Base-by-base conservation (phyloP, 2,113 vertebrate genomes). In the Percopsis transmontana region DNA sequence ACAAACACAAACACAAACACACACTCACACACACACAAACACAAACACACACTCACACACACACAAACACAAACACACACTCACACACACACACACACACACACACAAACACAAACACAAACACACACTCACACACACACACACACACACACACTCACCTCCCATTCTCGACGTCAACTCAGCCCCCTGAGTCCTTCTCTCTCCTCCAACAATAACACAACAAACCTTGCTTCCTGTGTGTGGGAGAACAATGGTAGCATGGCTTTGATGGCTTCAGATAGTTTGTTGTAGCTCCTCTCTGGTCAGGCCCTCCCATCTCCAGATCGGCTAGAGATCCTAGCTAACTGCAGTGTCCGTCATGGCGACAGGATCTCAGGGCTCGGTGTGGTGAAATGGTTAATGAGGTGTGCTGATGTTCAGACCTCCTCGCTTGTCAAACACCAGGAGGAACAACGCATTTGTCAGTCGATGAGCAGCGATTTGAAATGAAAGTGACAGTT, bases 151-250 rank as follows among this genome's bases (percentile, higher is more conserved):
- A 64, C 62, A 47, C 80, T 50, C 62, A 52, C 53, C 33, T 13
- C 41, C 5, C 53, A 14, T 16, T 12, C 51, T 8, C 14, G 33
- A 41, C 44, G 66, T 61, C 41, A 41, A 59, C 56, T 58, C 65
- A 62, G 59, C 59, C 62, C 21, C 41, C 79, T 69, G 69, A 15
- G 51, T 76, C 68, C 66, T 68, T 81, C 73, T 76, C 80, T 65
- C 48, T 79, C 76, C 75, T 92, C 92, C 90, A 92, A 92, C 84
- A 92, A 93, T 89, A 92, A 92, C 90, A 91, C 79, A 87, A 85
- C 81, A 88, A 77, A 74, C 78, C 89, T 79, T 62, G 81, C 77
- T 90, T 92, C 91, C 92, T 91, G 80, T 80, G 74, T n/a, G 19
- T 58, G 70, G 61, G 71, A 59, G 89, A 92, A 93, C 92, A 93